Conservation (phyloP, 2,888 invertebrate genomes). For the Diplolepis rosae region DNA sequence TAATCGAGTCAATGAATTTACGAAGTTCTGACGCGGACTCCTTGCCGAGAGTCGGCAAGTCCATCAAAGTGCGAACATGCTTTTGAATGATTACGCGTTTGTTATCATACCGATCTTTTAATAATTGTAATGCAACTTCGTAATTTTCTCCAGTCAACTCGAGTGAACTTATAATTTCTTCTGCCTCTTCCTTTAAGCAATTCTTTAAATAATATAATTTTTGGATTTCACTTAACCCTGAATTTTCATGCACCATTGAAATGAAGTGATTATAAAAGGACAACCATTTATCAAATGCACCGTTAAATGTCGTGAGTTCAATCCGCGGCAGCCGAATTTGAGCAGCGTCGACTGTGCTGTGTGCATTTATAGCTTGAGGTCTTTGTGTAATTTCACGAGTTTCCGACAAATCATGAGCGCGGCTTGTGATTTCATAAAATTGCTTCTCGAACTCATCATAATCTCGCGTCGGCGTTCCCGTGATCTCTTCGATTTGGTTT, state of each 20-base stretch:
- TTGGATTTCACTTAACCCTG: slow-evolving; percentile 23
- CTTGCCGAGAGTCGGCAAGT: neutral
- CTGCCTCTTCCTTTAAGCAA: neutral
- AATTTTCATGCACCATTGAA: slow-evolving; percentile 20
- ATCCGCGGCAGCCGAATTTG: neutral
- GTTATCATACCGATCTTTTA: slow-evolving; percentile 19
- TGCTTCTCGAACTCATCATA: too few species aligned
- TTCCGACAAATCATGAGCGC: too few species aligned
- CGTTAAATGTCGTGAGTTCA: neutral
- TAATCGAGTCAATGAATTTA: neutral
- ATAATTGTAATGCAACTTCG: neutral
- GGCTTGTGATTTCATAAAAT: too few species aligned
- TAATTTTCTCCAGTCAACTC: slow-evolving; percentile 23
- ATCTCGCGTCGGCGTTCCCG: too few species aligned
- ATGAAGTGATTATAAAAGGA: too few species aligned
- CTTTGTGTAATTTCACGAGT: too few species aligned
- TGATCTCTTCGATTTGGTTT: too few species aligned
- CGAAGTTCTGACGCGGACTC: slow-evolving; percentile 14
- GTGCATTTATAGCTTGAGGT: too few species aligned
- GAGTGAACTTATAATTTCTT: neutral
- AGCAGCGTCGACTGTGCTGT: too few species aligned
- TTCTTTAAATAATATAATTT: slow-evolving; percentile 34
- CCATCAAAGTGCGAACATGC: neutral
- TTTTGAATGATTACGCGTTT: too few species aligned
- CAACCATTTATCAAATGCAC: slow-evolving; percentile 5